phyloP scores from a whole-genome alignment of 2,113 vertebrate species.

The Coptodon rendalli region DNA sequence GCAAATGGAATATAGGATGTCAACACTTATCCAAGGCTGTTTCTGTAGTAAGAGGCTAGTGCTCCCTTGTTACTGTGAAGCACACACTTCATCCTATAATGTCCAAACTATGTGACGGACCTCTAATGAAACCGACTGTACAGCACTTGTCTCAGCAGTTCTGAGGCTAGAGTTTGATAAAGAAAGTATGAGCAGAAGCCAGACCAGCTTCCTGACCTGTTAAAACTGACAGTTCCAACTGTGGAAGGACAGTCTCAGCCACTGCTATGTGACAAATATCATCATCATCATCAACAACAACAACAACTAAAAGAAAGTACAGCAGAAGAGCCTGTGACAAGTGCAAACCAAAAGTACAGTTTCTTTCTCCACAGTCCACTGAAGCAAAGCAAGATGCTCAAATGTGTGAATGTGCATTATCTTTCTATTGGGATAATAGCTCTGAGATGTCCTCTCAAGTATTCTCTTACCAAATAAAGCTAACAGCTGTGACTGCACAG shows the following conservation, averaged over 20 bases:
- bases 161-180: not conserved
- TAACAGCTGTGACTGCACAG: constrained; percentile 24
- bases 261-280: not conserved
- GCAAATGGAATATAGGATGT: constrained; percentile 22
- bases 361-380: not conserved
- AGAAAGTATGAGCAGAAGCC: not conserved
- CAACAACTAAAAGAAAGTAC: not conserved
- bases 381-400: not conserved
- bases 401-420: not conserved
- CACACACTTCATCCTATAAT: not conserved
- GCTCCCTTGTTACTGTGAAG: constrained; percentile 18
- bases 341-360: not conserved
- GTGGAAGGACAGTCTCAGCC: not conserved
- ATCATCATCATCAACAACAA: not conserved
- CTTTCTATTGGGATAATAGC: not conserved
- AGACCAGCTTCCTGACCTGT: not conserved
- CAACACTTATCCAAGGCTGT: constrained; percentile 10
- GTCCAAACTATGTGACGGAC: not conserved
- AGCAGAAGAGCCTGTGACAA: not conserved
- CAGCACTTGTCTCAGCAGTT: not conserved
- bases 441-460: not conserved
- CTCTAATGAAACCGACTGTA: constrained; percentile 6
- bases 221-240: not conserved
- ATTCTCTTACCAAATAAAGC: constrained; percentile 4
- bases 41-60: not conserved